Evolutionary conservation across 2,888 invertebrate genomes (phyloP).

Genomic region (Apeira syringaria): DNA sequence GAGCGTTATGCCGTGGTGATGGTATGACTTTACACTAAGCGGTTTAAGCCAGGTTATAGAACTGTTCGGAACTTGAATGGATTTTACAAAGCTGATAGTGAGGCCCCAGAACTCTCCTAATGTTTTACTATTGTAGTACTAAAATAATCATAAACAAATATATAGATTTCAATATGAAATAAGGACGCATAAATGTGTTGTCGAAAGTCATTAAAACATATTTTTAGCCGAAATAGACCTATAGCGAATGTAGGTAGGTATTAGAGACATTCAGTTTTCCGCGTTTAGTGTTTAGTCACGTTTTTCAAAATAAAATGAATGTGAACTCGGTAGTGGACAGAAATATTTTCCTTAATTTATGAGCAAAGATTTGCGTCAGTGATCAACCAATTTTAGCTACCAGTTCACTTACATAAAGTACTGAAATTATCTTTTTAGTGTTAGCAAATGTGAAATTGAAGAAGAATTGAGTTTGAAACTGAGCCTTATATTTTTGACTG

Average conservation of each 20-base stretch:
- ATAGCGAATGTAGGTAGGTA: slow-evolving; percentile 15
- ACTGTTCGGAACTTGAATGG: too few relatives aligned
- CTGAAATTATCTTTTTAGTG: not conserved
- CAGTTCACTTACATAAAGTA: not conserved
- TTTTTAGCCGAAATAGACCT: slow-evolving; percentile 16
- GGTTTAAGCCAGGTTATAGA: too few relatives aligned
- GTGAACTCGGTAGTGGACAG: slow-evolving; percentile 37
- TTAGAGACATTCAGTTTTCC: slow-evolving; percentile 18
- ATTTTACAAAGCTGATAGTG: too few relatives aligned
- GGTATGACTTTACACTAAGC: too few relatives aligned
- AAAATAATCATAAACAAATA: too few relatives aligned
- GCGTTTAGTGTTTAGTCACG: slow-evolving; percentile 36
- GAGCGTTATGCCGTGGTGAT: too few relatives aligned
- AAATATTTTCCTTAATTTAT: slow-evolving; percentile 50
- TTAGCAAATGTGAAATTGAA: slow-evolving; percentile 7
- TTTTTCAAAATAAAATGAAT: slow-evolving; percentile 42
- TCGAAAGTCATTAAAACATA: slow-evolving; percentile 12
- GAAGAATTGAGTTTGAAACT: too few relatives aligned
- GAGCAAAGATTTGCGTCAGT: slow-evolving; percentile 52
- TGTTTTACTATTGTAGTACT: too few relatives aligned
- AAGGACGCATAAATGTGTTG: too few relatives aligned
- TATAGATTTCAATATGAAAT: too few relatives aligned
- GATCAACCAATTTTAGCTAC: slow-evolving; percentile 38
- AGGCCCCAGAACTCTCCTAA: too few relatives aligned
- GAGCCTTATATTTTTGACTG: too few relatives aligned